phyloP scores from a whole-genome alignment of 2,888 invertebrate species.

The Drosophila dives region DNA sequence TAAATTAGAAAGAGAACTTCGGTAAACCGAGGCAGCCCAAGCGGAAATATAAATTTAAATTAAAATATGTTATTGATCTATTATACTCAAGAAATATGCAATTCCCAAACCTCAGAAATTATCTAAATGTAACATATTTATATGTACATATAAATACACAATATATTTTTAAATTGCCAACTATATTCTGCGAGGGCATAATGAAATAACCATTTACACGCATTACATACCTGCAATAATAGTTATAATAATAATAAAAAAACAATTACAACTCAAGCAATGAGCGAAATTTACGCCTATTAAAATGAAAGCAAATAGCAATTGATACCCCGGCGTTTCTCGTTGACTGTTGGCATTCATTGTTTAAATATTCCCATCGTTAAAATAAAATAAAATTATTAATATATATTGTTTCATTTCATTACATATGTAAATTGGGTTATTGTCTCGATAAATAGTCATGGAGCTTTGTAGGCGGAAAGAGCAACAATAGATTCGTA shows the following conservation, averaged over 20 bases:
- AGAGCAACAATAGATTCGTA: not conserved
- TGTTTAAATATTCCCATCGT: constrained; percentile 47
- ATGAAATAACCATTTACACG: not conserved
- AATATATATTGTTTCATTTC: constrained; percentile 47
- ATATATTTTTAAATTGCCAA: not conserved
- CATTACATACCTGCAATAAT: not conserved
- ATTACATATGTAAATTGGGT: constrained; percentile 43
- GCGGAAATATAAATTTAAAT: constrained; percentile 10
- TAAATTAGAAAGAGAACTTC: constrained; percentile 14
- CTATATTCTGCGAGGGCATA: constrained; percentile 26
- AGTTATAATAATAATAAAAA: constrained; percentile 2
- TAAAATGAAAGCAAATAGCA: constrained; percentile 16
- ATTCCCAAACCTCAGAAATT: not conserved
- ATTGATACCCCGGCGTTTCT: not conserved
- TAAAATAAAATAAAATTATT: constrained; percentile 59
- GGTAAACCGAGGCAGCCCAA: constrained; percentile 41
- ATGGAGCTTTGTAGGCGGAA: not conserved
- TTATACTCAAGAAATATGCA: not conserved
- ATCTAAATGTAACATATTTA: not conserved
- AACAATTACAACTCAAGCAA: constrained; percentile 4
- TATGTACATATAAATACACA: not conserved
- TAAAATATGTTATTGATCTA: not conserved
- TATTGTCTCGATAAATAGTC: not conserved
- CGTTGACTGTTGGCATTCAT: constrained; percentile 17
- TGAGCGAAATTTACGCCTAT: constrained; percentile 2